Base-by-base conservation (phyloP, 2,113 vertebrate genomes). In the Platanista minor region DNA sequence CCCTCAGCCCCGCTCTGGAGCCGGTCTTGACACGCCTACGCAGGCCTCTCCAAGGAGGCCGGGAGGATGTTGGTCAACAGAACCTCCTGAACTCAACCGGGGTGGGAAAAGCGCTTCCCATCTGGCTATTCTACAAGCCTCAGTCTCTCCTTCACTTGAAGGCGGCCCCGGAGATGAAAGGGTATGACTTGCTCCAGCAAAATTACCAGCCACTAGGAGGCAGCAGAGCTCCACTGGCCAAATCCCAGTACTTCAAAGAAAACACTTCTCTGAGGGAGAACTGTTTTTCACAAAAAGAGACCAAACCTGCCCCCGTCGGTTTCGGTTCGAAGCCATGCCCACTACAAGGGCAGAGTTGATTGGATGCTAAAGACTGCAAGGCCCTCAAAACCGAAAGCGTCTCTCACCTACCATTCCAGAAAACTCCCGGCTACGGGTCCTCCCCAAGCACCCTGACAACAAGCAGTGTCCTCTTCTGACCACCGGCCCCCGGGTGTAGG, bases 161-260 rank as follows among this genome's bases (percentile, higher is more conserved):
- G 3, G 21, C 12, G 10, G 29, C 31, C 33, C 4, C 8, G 17
- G 41, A 6, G 12, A 18, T 2, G 14, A 52, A 93, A 85, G 25
- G 8, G n/a, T 6, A 4, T 3, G n/a, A n/a, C 59, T 11, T 69
- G 27, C 15, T 1, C 72, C 18, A 71, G 78, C n/a, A 18, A 43
- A 67, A 5, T 59, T 25, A 23, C 29, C 3, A n/a, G 14, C 92
- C 97, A 92, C 90, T 41, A 96, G 96, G 61, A 54, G 97, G 97
- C 94, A 85, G 69, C 64, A 95, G 69, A 87, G 84, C 29, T 10
- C 75, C 41, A 57, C 0, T 21, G 36, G 36, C 25, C 12, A 49
- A 29, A 31, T 5, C 0, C 2, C 23, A 27, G n/a, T 10, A 4
- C 36, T 5, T n/a, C 64, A 59, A 31, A 36, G 0, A 43, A 33